phyloP scores from a whole-genome alignment of 2,113 vertebrate genomes.

The Spea multiplicata region DNA sequence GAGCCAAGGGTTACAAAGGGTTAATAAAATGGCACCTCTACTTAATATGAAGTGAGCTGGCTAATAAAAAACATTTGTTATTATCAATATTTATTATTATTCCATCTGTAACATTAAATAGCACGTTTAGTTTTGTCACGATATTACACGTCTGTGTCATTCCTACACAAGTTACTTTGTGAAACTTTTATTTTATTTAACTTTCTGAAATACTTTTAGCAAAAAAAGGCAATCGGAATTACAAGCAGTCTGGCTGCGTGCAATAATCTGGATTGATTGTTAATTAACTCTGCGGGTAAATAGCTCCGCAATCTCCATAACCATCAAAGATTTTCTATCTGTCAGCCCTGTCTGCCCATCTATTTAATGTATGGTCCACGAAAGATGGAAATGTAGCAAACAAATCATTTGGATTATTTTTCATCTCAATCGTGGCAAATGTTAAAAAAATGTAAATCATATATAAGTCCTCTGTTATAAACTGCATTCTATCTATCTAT shows the following conservation, averaged over 20 bases:
- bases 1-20: too few species aligned
- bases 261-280: slow-evolving; percentile 53
- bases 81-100: too few species aligned
- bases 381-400: slow-evolving; percentile 29
- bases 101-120: too few species aligned
- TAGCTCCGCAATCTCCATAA: slow-evolving; percentile 45
- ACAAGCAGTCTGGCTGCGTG: slow-evolving; percentile 44
- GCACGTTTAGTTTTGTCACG: too few species aligned
- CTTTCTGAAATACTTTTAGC: slow-evolving; percentile 50
- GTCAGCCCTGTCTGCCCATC: slow-evolving; percentile 42
- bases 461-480: too few species aligned
- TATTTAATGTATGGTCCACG: slow-evolving; percentile 16
- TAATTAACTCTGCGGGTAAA: slow-evolving; percentile 53
- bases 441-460: background rate
- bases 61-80: too few species aligned
- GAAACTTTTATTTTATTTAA: slow-evolving; percentile 45
- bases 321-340: slow-evolving; percentile 50
- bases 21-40: too few species aligned
- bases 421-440: background rate
- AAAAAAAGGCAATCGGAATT: slow-evolving; percentile 50
- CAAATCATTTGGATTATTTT: background rate
- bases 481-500: too few species aligned
- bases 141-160: too few species aligned
- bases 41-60: too few species aligned
- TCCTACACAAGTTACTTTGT: slow-evolving; percentile 44